Conservation (phyloP, 2,797 vertebrate species). For the Cryptoprocta ferox region DNA sequence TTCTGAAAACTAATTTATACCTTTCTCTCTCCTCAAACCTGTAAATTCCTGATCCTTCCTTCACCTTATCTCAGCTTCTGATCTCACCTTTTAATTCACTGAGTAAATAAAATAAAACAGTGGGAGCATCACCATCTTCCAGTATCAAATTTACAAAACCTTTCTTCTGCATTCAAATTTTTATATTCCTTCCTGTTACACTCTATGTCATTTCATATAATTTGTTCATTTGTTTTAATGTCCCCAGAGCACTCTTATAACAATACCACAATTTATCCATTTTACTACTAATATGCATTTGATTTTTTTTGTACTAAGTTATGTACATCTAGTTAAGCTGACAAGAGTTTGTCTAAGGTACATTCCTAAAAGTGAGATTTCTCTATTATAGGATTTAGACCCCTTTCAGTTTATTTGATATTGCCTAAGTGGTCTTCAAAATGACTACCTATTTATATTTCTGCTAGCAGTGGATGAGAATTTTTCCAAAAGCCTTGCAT, state of each 20-base stretch:
- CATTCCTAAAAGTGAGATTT: neutral
- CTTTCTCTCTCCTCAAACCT: neutral
- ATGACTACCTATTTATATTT: neutral
- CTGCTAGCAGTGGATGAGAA: neutral
- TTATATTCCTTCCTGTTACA: neutral
- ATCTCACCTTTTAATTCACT: neutral
- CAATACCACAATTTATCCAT: neutral
- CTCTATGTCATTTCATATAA: accelerated
- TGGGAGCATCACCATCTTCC: neutral
- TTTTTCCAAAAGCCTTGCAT: neutral
- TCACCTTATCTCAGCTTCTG: neutral
- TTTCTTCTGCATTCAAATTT: neutral
- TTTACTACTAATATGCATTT: neutral
- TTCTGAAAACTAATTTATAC: neutral
- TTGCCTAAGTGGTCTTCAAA: neutral
- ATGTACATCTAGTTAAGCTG: neutral
- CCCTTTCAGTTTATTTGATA: neutral
- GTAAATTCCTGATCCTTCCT: neutral
- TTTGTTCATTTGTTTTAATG: neutral
- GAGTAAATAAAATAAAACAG: neutral
- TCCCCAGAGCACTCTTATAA: neutral
- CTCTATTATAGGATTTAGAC: neutral
- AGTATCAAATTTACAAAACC: accelerated
- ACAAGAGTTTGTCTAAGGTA: neutral
- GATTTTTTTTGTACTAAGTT: neutral